phyloP scores from a whole-genome alignment of 2,888 invertebrate genomes.

The Cremastinae sp. region DNA sequence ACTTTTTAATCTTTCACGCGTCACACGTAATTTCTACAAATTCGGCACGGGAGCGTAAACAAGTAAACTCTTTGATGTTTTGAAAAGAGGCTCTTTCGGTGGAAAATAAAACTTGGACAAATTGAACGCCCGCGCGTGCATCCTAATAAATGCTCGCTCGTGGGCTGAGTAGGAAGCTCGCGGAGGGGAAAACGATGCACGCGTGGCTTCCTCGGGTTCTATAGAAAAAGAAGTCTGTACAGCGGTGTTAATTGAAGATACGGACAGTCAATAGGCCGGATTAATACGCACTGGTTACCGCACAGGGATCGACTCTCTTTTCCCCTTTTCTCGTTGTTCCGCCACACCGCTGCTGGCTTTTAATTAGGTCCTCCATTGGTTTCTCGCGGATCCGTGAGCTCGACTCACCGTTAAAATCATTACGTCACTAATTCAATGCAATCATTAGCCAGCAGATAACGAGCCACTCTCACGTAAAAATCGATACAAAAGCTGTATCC shows the following conservation, averaged over 20 bases:
- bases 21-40: no score
- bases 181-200: no score
- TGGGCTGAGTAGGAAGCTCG: no score
- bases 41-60: no score
- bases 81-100: no score
- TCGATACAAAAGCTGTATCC: neutral
- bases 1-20: no score
- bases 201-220: neutral
- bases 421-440: neutral
- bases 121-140: no score
- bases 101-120: no score
- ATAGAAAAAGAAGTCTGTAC: constrained; percentile 23
- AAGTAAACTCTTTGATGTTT: no score
- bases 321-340: constrained; percentile 7
- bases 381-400: constrained; percentile 34
- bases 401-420: constrained; percentile 20
- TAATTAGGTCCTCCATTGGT: constrained; percentile 63
- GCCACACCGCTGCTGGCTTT: constrained; percentile 31
- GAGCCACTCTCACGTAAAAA: no score
- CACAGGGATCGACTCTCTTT: constrained; percentile 22
- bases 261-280: constrained; percentile 59
- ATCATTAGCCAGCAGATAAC: neutral
- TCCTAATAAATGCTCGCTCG: no score
- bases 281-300: constrained; percentile 60
- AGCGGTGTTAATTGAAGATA: constrained; percentile 55